These are phyloP conservation scores for Trypoxylus dichotomus DNA, from an alignment of 1,140 invertebrate genomes.

Conservation along the genomic window DNA sequence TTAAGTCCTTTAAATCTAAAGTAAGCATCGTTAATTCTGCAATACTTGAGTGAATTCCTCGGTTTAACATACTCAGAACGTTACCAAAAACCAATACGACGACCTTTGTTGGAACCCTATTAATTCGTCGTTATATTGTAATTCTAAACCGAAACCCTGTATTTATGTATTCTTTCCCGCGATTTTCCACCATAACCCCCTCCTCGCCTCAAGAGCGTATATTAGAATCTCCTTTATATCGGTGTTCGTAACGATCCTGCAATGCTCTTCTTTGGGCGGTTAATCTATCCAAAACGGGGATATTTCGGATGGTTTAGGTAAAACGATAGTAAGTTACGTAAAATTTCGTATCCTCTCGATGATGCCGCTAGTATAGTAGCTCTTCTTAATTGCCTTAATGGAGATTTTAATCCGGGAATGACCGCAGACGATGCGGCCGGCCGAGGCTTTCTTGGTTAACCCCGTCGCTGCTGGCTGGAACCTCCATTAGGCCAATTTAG, in stretches of 20 bases:
- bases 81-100: background rate
- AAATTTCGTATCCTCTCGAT: background rate
- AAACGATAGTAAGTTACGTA: background rate
- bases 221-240: background rate
- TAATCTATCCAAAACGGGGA: background rate
- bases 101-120: background rate
- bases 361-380: background rate
- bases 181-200: background rate
- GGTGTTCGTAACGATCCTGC: background rate
- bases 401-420: slow-evolving; percentile 35
- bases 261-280: background rate
- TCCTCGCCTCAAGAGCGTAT: background rate
- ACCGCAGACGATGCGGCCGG: background rate
- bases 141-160: background rate
- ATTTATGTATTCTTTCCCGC: background rate
- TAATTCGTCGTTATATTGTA: background rate
- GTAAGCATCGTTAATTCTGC: background rate
- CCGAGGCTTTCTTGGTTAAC: slow-evolving; percentile 14
- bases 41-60: background rate
- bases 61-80: background rate
- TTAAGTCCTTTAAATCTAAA: background rate
- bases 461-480: slow-evolving; percentile 23
- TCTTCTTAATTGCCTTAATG: slow-evolving; percentile 43
- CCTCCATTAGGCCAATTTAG: slow-evolving; percentile 37
- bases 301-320: background rate